Base-by-base conservation (phyloP, 2,113 vertebrate species). In the Eolophus roseicapilla region DNA sequence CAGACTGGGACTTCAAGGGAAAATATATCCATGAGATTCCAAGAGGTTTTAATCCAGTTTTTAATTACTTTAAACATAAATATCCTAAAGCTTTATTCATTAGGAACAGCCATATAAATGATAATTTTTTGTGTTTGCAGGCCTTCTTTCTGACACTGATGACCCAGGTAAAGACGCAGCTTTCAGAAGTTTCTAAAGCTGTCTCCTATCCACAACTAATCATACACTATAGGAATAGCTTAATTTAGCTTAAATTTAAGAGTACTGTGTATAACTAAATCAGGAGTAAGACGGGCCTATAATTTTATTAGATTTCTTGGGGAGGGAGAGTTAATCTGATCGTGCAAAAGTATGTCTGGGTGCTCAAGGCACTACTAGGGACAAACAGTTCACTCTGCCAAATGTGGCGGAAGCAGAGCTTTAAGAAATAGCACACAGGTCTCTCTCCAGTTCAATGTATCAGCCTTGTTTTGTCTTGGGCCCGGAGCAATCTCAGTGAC, bases 381-480 rank as follows among this genome's bases (percentile, higher is more conserved):
- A 81, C 24, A 6, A 83, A 31, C 8, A 1, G 24, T 65, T 93
- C 53, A 17, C 20, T 28, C 39, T 78, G 20, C 46, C 60, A 77
- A 63, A 92, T 91, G 46, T 43, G 27, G 39, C 2, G 1, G 86
- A 74, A 27, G 46, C 59, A 88, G 71, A 92, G 25, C 60, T 86
- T 81, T 81, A n/a, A 77, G 75, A 70, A 90, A 14, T 1, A 92
- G n/a, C 33, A 93, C 17, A 4, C 3, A 28, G 37, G n/a, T 31
- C 6, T 82, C 69, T 63, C 59, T 50, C 37, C 43, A n/a, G 35
- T 63, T 88, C 73, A 60, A 1, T 71, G 10, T 77, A 83, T 75
- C 44, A 49, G 17, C n/a, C 31, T 78, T 87, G 79, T 88, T 96
- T 97, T 90, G 71, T 88, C 93, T 94, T 80, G 55, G 11, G 35